Percentiles rank a stretch among this genome's conserved stretches.
These are phyloP conservation scores for Potorous gilbertii DNA, from an alignment of 2,797 vertebrate genomes.

Conservation along the genomic window DNA sequence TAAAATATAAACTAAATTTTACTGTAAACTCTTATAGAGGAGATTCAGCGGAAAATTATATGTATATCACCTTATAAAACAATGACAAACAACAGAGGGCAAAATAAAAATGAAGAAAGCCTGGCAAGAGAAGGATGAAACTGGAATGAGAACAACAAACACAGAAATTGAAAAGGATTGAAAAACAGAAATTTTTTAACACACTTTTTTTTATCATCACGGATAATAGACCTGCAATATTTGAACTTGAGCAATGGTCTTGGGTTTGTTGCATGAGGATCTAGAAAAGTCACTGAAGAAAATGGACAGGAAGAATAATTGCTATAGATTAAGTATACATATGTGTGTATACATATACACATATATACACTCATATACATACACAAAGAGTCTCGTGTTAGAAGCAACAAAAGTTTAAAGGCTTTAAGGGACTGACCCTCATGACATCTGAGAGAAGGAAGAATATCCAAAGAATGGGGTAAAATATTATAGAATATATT, in stretches of 20 bases:
- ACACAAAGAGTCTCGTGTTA: background rate
- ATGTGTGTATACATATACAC: background rate
- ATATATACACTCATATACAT: too few relatives aligned
- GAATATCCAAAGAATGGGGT: background rate
- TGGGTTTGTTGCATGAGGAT: background rate
- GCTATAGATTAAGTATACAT: background rate
- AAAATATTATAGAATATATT: background rate
- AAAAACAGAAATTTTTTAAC: background rate
- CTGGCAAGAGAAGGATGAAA: background rate
- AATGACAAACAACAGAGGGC: background rate
- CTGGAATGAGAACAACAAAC: background rate
- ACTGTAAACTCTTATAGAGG: background rate
- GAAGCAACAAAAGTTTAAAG: background rate
- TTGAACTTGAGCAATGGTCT: background rate
- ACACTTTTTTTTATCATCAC: background rate
- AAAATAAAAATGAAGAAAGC: background rate
- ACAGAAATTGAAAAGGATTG: background rate
- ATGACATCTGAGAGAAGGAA: background rate
- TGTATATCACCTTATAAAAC: background rate
- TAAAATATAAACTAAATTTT: background rate
- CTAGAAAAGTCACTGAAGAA: background rate
- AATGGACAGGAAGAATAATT: background rate
- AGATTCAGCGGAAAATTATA: background rate
- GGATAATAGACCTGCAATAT: background rate
- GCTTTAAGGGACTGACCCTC: background rate